These are phyloP conservation scores for Hoplostethus mediterraneus DNA, from an alignment of 2,797 vertebrate genomes.

Conservation along the genomic window DNA sequence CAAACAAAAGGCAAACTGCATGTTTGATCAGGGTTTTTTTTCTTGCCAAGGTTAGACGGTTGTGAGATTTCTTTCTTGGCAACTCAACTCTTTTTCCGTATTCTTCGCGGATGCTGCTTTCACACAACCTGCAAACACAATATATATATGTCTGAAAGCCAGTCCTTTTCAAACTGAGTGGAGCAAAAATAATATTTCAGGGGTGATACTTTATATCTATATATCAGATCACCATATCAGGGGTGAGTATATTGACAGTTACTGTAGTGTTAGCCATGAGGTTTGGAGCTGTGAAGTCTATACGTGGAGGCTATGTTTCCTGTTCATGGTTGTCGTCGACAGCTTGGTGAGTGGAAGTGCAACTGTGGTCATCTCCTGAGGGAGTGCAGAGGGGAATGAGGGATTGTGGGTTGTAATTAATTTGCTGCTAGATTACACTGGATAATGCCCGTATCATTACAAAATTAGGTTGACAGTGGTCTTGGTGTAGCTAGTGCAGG, in stretches of 20 bases:
- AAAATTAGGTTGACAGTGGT: slow-evolving; percentile 75
- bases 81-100: slow-evolving; percentile 20
- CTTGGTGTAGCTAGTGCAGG: slow-evolving; percentile 44
- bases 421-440: slow-evolving; percentile 82
- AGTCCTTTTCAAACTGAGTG: not conserved
- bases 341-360: slow-evolving; percentile 24
- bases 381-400: slow-evolving; percentile 54
- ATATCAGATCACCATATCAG: not conserved
- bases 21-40: slow-evolving; percentile 67
- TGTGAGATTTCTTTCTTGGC: slow-evolving; percentile 28
- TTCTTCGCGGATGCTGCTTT: slow-evolving; percentile 26
- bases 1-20: slow-evolving; percentile 72
- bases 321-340: slow-evolving; percentile 7
- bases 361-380: slow-evolving; percentile 54
- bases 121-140: not conserved
- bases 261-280: not conserved
- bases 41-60: slow-evolving; percentile 69
- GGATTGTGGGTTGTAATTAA: slow-evolving; percentile 82
- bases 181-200: not conserved
- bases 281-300: not conserved
- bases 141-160: not conserved
- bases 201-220: not conserved
- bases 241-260: not conserved
- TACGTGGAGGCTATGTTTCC: not conserved
- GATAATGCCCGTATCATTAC: slow-evolving; percentile 84